Evolutionary conservation across 2,888 invertebrate species (phyloP).

Genomic region (Ischnus inquisitorius): DNA sequence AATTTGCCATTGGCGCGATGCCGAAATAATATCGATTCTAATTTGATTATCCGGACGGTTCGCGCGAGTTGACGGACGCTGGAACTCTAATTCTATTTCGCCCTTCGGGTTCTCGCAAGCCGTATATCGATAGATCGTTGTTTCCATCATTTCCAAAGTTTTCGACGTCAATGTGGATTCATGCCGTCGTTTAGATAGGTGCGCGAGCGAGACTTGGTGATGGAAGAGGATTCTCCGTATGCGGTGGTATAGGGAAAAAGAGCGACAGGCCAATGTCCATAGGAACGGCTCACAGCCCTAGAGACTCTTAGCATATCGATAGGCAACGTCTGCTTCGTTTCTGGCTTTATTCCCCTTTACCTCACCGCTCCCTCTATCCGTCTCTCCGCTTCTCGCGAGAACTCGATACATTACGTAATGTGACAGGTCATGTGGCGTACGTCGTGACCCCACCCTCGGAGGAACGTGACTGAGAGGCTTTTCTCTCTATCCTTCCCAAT

Average conservation of each 20-base stretch:
- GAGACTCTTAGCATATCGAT: constrained; percentile 54
- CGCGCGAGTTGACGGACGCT: constrained; percentile 14
- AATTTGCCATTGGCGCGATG: constrained; percentile 4
- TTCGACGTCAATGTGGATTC: constrained; percentile 16
- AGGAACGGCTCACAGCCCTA: constrained; percentile 45
- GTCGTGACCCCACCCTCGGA: constrained; percentile 70
- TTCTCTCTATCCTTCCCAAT: constrained; percentile 71
- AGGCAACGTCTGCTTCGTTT: constrained; percentile 25
- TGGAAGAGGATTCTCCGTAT: constrained; percentile 47
- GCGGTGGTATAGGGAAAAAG: not conserved
- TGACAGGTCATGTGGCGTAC: constrained; percentile 74
- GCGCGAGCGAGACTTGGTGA: constrained; percentile 23
- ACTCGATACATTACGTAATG: constrained; percentile 82
- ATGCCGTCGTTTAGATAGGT: not conserved
- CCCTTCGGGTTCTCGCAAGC: not conserved
- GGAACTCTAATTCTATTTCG: constrained; percentile 31
- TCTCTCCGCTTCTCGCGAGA: constrained; percentile 71
- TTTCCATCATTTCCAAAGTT: constrained; percentile 54
- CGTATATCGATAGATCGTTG: constrained; percentile 37
- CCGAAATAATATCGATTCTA: constrained; percentile 20
- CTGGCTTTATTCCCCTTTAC: constrained; percentile 12
- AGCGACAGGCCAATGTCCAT: constrained; percentile 31
- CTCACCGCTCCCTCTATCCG: constrained; percentile 23
- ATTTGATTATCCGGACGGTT: constrained; percentile 36
- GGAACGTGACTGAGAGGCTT: constrained; percentile 70